A percentile compares a stretch with the other conserved stretches of the same genome.
Conservation (phyloP, 2,797 vertebrate genomes). For the Channa striata region DNA sequence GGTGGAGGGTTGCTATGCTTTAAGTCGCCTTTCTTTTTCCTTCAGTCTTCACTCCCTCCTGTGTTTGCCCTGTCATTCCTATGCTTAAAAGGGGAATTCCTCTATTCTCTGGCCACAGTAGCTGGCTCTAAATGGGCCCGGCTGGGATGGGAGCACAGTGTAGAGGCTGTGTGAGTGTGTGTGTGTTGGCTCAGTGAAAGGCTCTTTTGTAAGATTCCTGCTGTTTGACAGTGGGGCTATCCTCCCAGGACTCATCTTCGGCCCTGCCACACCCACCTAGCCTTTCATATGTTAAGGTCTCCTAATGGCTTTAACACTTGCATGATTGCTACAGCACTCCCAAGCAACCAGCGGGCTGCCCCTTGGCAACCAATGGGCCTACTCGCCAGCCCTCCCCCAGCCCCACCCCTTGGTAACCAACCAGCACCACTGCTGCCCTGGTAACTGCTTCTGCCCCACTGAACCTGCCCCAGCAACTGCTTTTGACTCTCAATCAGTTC, state of each 20-base stretch:
- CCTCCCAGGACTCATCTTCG: constrained; percentile 85
- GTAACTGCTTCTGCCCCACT: constrained; percentile 83
- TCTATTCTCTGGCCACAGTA: constrained; percentile 67
- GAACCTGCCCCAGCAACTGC: constrained; percentile 81
- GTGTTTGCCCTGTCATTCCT: constrained; percentile 75
- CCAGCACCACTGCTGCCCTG: constrained; percentile 59
- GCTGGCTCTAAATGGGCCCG: constrained; percentile 72
- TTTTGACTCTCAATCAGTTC: constrained; percentile 83
- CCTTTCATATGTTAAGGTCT: constrained; percentile 91
- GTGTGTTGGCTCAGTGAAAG: constrained; percentile 67
- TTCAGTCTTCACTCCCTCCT: constrained; percentile 32
- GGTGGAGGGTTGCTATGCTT: constrained; percentile 21
- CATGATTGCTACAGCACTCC: constrained; percentile 71
- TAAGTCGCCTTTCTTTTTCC: constrained; percentile 42
- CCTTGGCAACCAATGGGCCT: constrained; percentile 68
- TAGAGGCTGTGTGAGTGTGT: constrained; percentile 53
- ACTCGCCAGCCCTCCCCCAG: constrained; percentile 16
- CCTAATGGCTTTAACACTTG: constrained; percentile 88
- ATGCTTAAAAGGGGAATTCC: constrained; percentile 73
- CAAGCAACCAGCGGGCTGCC: constrained; percentile 73
- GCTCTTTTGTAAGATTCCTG: constrained; percentile 80
- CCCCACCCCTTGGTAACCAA: constrained; percentile 61
- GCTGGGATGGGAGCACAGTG: constrained; percentile 43
- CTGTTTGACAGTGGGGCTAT: constrained; percentile 88
- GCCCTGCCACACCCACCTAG: constrained; percentile 79